Conservation (phyloP, 1,140 invertebrate genomes). For the Caenorhabditis tropicalis region DNA sequence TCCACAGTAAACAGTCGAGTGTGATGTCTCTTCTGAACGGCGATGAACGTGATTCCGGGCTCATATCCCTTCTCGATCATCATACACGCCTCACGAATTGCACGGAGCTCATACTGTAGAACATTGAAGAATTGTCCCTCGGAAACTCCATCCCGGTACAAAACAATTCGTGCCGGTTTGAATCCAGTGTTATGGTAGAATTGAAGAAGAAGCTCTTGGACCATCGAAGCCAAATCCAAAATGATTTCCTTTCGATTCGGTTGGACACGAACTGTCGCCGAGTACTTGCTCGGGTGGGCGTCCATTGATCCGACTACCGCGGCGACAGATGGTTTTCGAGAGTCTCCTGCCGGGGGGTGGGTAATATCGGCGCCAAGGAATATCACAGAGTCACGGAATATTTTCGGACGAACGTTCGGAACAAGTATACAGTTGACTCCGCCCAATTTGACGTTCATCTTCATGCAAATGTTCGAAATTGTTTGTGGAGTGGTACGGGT, state of each 20-base stretch:
- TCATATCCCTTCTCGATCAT: conserved; percentile 96
- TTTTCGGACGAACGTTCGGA: conserved; percentile 78
- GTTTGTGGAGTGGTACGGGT: conserved; percentile 99
- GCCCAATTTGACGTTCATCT: conserved; percentile 99
- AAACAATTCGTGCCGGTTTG: conserved; percentile 84
- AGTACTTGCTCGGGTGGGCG: conserved; percentile 94
- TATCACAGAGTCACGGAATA: conserved; percentile 97
- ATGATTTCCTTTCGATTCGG: conserved; percentile 98
- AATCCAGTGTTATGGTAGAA: conserved; percentile 78
- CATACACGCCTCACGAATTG: conserved; percentile 96
- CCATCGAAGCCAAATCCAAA: conserved; percentile 97
- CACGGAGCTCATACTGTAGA: conserved; percentile 92
- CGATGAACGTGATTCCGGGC: conserved; percentile 99
- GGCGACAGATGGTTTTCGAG: conserved; percentile 71
- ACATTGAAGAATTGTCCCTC: conserved; percentile 86
- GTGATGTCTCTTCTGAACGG: conserved; percentile 97
- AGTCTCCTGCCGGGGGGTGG: conserved; percentile 93
- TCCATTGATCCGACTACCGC: conserved; percentile 96
- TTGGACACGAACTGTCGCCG: conserved; percentile 96
- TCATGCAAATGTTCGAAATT: conserved; percentile 96
- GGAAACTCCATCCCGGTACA: conserved; percentile 94
- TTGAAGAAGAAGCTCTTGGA: conserved; percentile 78
- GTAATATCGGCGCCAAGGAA: conserved; percentile 99
- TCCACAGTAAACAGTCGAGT: conserved; percentile 96
- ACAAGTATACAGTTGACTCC: conserved; percentile 99